phyloP scores from a whole-genome alignment of 2,888 invertebrate species.

The Melolontha melolontha region DNA sequence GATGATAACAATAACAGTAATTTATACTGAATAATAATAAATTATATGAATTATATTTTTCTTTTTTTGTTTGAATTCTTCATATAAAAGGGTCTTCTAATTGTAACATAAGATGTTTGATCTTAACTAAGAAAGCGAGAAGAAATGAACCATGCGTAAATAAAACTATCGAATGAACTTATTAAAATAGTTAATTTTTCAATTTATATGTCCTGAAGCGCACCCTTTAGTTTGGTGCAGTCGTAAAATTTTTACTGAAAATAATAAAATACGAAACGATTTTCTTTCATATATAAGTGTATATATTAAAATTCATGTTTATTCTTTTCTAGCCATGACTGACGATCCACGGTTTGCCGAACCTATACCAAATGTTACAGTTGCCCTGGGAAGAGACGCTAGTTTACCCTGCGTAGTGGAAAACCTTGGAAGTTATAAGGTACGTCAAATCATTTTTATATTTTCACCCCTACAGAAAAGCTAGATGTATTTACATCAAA shows the following conservation, averaged over 20 bases:
- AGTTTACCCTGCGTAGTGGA: slow-evolving; percentile 91
- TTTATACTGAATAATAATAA: too few species aligned
- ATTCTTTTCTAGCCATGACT: slow-evolving; percentile 78
- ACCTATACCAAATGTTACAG: slow-evolving; percentile 92
- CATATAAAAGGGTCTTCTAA: too few species aligned
- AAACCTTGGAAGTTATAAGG: slow-evolving; percentile 90
- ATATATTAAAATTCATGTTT: slow-evolving; percentile 38
- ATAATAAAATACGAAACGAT: slow-evolving; percentile 5
- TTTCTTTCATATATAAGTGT: slow-evolving; percentile 6
- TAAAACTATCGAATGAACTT: neutral
- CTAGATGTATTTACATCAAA: slow-evolving; percentile 37
- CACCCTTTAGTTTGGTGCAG: neutral
- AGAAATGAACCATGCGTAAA: too few species aligned
- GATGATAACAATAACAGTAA: too few species aligned
- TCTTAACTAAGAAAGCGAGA: too few species aligned
- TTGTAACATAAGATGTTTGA: too few species aligned
- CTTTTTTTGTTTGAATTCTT: too few species aligned
- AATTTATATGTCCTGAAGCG: neutral
- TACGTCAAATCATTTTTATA: slow-evolving; percentile 60
- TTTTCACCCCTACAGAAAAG: slow-evolving; percentile 37
- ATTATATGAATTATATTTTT: too few species aligned
- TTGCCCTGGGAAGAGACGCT: slow-evolving; percentile 89
- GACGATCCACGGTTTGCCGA: slow-evolving; percentile 90
- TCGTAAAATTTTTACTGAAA: slow-evolving; percentile 13
- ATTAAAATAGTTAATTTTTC: slow-evolving; percentile 9